Evolutionary conservation across 1,140 invertebrate species (phyloP).

Genomic region (Heliconius himera): DNA sequence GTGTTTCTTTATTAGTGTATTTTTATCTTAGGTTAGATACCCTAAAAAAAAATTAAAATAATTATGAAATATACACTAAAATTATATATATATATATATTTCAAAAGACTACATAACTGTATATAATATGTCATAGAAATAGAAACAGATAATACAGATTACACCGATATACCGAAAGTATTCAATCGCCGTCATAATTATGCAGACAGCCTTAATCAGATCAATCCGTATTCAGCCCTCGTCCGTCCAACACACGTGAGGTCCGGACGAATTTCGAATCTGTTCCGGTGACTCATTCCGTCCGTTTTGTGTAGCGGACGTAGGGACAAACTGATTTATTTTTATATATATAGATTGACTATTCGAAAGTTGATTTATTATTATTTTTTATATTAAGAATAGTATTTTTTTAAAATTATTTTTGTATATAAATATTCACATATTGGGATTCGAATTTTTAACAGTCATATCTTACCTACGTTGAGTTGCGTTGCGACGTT

Average conservation of each 20-base stretch:
- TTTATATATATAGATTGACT: not conserved
- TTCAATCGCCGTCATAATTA: conserved; percentile 6
- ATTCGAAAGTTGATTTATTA: not conserved
- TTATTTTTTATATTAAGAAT: not conserved
- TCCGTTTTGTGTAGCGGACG: conserved; percentile 39
- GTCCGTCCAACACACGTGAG: conserved; percentile 41
- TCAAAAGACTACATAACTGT: no score
- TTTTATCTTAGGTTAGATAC: no score
- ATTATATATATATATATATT: no score
- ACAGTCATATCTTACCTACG: no score
- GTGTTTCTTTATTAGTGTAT: no score
- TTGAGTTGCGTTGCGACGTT: no score
- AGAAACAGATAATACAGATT: not conserved
- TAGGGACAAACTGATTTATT: conserved; percentile 12
- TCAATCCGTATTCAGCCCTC: conserved; percentile 37
- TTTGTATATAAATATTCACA: no score
- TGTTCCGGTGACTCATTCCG: conserved; percentile 46
- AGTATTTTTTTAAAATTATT: no score
- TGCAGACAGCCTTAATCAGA: conserved; percentile 28
- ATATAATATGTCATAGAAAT: no score
- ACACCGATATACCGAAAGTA: not conserved
- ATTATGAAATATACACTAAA: no score
- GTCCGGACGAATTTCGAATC: conserved; percentile 45
- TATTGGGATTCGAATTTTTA: no score
- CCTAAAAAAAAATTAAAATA: no score